A percentile compares a stretch with the other conserved stretches of the same genome.
These are phyloP conservation scores for Atherix ibis DNA, from an alignment of 2,888 invertebrate genomes.

Conservation along the genomic window DNA sequence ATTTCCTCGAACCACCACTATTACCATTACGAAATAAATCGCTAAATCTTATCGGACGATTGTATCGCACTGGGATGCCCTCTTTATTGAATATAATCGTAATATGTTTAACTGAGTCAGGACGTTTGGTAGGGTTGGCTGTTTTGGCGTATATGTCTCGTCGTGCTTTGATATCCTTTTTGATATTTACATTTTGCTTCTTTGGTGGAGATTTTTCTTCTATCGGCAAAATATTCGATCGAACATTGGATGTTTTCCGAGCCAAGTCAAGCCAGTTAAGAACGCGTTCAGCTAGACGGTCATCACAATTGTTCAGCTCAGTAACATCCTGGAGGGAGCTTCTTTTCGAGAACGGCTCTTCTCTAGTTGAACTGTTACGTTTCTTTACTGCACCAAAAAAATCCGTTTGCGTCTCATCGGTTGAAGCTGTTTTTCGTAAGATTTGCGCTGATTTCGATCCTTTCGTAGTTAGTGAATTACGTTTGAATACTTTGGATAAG, in stretches of 20 bases:
- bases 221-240: conserved; percentile 1
- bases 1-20: conserved; percentile 5
- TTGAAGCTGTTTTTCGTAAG: conserved; percentile 10
- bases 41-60: conserved; percentile 25
- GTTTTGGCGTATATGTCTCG: conserved; percentile 26
- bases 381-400: conserved; percentile 13
- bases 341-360: conserved; percentile 18
- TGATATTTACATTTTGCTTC: neutral
- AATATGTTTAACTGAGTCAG: conserved; percentile 25
- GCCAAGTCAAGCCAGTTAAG: conserved; percentile 67
- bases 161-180: neutral
- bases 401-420: conserved; percentile 13
- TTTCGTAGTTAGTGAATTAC: too few species aligned
- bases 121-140: conserved; percentile 32
- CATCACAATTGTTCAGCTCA: conserved; percentile 20
- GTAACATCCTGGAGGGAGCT: conserved; percentile 23
- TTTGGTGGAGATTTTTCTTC: neutral
- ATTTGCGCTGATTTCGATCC: neutral
- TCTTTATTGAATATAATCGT: conserved; percentile 30
- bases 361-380: conserved; percentile 13
- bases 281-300: conserved; percentile 50
- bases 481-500: conserved; percentile 8
- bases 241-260: conserved; percentile 33
- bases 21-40: conserved; percentile 19
- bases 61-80: conserved; percentile 25